These are phyloP conservation scores for Saccostrea glomerata DNA, from an alignment of 1,140 invertebrate genomes.

Conservation along the genomic window DNA sequence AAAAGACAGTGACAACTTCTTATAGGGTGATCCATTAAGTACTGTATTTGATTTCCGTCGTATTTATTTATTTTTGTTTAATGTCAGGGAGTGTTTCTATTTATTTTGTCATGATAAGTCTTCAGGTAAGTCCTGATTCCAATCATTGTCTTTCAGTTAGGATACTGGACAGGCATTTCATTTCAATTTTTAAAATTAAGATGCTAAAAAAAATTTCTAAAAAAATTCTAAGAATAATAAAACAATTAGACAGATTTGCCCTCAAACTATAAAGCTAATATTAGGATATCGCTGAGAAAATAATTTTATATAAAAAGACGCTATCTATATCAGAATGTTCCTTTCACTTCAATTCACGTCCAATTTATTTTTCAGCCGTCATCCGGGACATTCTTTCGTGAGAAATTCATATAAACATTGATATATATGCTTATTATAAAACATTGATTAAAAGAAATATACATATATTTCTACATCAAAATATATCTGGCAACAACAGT, in stretches of 20 bases:
- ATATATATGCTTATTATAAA: no score
- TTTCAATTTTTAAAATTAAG: constrained; percentile 23
- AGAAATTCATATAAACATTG: neutral
- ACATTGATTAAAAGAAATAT: no score
- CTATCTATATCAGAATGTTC: neutral
- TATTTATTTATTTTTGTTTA: neutral
- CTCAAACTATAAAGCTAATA: neutral
- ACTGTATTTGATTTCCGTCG: no score
- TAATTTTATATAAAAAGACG: constrained; percentile 4
- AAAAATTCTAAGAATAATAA: constrained; percentile 5
- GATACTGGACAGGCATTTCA: neutral
- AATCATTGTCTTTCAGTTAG: neutral
- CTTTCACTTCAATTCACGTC: neutral
- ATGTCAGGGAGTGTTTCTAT: neutral
- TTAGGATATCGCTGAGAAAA: neutral
- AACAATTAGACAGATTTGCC: neutral
- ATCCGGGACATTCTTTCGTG: neutral
- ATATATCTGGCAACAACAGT: no score
- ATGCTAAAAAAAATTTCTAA: neutral
- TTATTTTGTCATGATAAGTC: neutral
- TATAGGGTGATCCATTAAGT: neutral
- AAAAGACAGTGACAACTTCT: neutral
- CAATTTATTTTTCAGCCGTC: neutral
- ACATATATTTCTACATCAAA: no score
- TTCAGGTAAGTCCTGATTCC: neutral